Evolutionary conservation across 2,888 invertebrate species (phyloP).

Genomic region (Masnerella sp.): DNA sequence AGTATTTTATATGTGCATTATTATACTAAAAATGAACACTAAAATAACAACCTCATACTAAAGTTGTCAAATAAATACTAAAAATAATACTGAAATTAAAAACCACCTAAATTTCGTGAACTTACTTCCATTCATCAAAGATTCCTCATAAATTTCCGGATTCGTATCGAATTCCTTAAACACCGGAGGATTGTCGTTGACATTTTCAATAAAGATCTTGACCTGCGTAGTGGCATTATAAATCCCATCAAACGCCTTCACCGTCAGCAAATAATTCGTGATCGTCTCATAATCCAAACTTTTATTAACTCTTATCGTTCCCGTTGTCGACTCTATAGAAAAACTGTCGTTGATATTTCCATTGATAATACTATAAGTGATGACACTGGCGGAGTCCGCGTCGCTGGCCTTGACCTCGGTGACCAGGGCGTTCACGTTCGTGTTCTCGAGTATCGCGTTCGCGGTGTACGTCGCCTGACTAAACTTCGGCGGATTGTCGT

Average conservation of each 20-base stretch:
- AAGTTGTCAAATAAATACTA: too few relatives aligned
- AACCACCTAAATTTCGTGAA: too few relatives aligned
- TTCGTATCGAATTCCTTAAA: slow-evolving; percentile 86
- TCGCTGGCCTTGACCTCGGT: slow-evolving; percentile 93
- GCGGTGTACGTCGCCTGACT: slow-evolving; percentile 86
- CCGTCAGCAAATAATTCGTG: slow-evolving; percentile 90
- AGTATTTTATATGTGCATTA: too few relatives aligned
- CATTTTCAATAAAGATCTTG: slow-evolving; percentile 90
- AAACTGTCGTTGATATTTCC: slow-evolving; percentile 94
- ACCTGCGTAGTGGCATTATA: slow-evolving; percentile 91
- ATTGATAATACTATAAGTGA: slow-evolving; percentile 89
- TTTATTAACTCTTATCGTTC: slow-evolving; percentile 89
- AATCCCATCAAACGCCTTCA: slow-evolving; percentile 90
- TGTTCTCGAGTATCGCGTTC: slow-evolving; percentile 88
- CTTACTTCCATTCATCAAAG: slow-evolving; percentile 80
- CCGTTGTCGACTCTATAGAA: slow-evolving; percentile 89
- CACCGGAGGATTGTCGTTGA: slow-evolving; percentile 95
- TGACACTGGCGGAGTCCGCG: slow-evolving; percentile 90
- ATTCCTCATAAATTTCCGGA: slow-evolving; percentile 87
- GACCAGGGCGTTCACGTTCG: slow-evolving; percentile 89
- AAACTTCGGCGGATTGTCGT: slow-evolving; percentile 96
- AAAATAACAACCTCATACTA: too few relatives aligned
- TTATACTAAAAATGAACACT: too few relatives aligned
- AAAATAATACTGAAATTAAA: too few relatives aligned
- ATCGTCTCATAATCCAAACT: slow-evolving; percentile 90